Percentiles rank a stretch among this genome's conserved stretches.
phyloP scores from a whole-genome alignment of 2,888 invertebrate genomes.

The Andrena dorsata region DNA sequence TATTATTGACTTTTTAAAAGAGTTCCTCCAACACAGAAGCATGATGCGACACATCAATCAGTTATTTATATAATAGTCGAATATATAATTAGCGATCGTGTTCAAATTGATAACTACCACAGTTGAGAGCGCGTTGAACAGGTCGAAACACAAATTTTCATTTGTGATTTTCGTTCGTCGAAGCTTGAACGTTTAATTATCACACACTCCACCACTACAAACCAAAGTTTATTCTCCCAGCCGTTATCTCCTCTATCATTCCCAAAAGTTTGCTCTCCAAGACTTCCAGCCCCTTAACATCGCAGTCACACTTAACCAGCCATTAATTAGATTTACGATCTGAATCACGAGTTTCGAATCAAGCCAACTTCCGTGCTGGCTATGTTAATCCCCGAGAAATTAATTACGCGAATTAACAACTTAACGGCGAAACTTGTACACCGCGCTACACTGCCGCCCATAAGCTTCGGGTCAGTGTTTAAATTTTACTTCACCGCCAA shows the following conservation, averaged over 20 bases:
- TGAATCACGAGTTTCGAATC: constrained; percentile 60
- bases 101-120: too few relatives aligned
- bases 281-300: constrained; percentile 45
- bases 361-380: constrained; percentile 37
- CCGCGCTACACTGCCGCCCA: neutral
- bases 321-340: constrained; percentile 62
- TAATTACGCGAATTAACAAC: constrained; percentile 62
- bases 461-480: constrained; percentile 8
- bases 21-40: too few relatives aligned
- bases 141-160: neutral
- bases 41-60: too few relatives aligned
- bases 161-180: neutral
- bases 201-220: constrained; percentile 22
- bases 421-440: constrained; percentile 52
- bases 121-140: too few relatives aligned
- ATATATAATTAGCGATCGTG: too few relatives aligned
- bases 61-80: too few relatives aligned
- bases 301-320: constrained; percentile 51
- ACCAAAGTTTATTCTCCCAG: constrained; percentile 38
- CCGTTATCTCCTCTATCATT: constrained; percentile 40
- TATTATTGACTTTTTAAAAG: too few relatives aligned
- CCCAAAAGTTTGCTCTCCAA: constrained; percentile 34
- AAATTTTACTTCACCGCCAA: neutral
- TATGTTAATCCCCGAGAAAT: constrained; percentile 54
- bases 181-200: constrained; percentile 7